Evolutionary conservation across 1,140 invertebrate genomes (phyloP).

Genomic region (Drosophila pectinifera): DNA sequence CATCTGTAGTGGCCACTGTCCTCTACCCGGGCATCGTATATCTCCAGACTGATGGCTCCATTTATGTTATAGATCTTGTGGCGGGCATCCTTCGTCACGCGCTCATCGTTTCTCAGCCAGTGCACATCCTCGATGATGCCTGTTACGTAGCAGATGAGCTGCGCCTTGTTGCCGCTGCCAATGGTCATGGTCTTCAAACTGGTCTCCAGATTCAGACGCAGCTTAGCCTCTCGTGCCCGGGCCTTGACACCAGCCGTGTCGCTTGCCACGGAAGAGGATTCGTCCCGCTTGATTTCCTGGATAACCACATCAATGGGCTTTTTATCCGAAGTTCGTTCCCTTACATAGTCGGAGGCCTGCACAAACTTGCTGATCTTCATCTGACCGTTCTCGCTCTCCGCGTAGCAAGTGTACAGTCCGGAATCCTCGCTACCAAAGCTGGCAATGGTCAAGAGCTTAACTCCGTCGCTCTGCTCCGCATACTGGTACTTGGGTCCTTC

Average conservation of each 20-base stretch:
- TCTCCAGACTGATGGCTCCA: slow-evolving; percentile 78
- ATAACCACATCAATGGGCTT: slow-evolving; percentile 47
- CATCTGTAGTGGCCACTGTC: slow-evolving; percentile 86
- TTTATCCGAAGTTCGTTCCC: slow-evolving; percentile 53
- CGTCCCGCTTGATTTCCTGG: slow-evolving; percentile 42
- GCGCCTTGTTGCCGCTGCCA: slow-evolving; percentile 76
- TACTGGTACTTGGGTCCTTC: slow-evolving; percentile 86
- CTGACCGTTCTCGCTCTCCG: slow-evolving; percentile 78
- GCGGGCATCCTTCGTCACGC: slow-evolving; percentile 68
- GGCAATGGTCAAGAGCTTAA: slow-evolving; percentile 70
- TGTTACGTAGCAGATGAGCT: slow-evolving; percentile 77
- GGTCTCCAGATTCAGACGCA: slow-evolving; percentile 69
- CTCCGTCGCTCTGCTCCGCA: slow-evolving; percentile 58
- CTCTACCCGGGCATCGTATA: slow-evolving; percentile 73
- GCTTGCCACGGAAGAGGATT: neutral
- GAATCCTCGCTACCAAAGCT: slow-evolving; percentile 61
- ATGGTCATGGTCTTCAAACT: slow-evolving; percentile 79
- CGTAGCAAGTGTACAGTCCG: slow-evolving; percentile 80
- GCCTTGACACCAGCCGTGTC: slow-evolving; percentile 46
- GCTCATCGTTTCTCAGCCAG: slow-evolving; percentile 74
- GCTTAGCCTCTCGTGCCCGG: slow-evolving; percentile 64
- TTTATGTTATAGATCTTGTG: slow-evolving; percentile 84
- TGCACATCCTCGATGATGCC: slow-evolving; percentile 79
- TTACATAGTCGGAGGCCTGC: slow-evolving; percentile 72
- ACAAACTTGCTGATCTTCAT: slow-evolving; percentile 84